A percentile compares a stretch with the other conserved stretches of the same genome.
These are phyloP conservation scores for Crotalus viridis DNA, from an alignment of 2,113 vertebrate genomes.

Conservation along the genomic window DNA sequence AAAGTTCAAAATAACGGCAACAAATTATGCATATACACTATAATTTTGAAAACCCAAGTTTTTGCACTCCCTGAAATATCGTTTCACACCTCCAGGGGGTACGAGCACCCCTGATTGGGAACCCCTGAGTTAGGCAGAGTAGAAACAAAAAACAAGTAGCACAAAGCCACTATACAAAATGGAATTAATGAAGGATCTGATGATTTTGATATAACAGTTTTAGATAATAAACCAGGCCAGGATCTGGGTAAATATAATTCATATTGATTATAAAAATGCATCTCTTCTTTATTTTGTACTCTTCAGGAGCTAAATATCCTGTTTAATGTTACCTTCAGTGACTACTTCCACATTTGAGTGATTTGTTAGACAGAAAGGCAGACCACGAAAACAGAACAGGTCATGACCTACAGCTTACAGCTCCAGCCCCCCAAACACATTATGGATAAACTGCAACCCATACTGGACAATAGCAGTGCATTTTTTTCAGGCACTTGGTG, in stretches of 20 bases:
- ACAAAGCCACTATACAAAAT: background rate
- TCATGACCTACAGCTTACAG: background rate
- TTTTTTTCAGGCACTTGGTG: background rate
- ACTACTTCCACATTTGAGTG: background rate
- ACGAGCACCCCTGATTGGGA: no score
- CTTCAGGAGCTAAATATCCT: background rate
- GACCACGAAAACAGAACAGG: background rate
- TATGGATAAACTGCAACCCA: background rate
- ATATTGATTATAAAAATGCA: background rate
- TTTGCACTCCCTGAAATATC: no score
- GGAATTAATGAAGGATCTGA: background rate
- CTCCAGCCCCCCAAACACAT: background rate
- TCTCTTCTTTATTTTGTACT: background rate
- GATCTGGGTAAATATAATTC: background rate
- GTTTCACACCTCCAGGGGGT: no score
- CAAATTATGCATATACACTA: no score
- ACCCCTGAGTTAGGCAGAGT: background rate
- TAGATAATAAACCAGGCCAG: background rate
- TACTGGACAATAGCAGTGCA: background rate
- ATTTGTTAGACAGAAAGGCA: background rate
- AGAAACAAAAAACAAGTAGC: background rate
- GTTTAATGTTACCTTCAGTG: background rate
- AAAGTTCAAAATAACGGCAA: no score
- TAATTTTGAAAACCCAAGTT: no score
- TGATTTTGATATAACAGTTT: background rate